phyloP scores from a whole-genome alignment of 2,797 vertebrate species.

The Pseudotriccus pelzelni region DNA sequence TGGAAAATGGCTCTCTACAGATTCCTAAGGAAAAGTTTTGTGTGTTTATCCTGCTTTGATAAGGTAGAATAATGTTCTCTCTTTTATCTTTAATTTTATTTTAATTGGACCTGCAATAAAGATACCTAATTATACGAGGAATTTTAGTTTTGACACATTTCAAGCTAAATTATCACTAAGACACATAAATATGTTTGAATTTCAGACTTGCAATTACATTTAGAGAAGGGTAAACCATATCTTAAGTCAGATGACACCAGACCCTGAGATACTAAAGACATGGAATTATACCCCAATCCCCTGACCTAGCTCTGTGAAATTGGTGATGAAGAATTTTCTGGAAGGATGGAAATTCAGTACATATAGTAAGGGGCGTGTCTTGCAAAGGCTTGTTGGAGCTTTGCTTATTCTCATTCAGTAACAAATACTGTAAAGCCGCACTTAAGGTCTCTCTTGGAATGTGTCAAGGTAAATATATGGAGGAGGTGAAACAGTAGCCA shows the following conservation, averaged over 20 bases:
- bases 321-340: background rate
- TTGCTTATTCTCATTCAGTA: background rate
- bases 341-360: background rate
- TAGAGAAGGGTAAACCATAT: background rate
- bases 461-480: background rate
- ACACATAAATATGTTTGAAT: slow-evolving; percentile 24
- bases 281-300: background rate
- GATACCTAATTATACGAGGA: background rate
- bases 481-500: background rate
- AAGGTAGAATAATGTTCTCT: slow-evolving; percentile 36
- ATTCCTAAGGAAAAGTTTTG: slow-evolving; percentile 17
- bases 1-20: slow-evolving; percentile 1
- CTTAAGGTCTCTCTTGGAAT: background rate
- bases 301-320: background rate
- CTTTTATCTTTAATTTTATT: slow-evolving; percentile 59
- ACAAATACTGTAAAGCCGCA: background rate
- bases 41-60: slow-evolving; percentile 54
- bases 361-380: fast-evolving
- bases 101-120: slow-evolving; percentile 51
- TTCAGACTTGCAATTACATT: slow-evolving; percentile 12
- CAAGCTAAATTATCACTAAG: background rate
- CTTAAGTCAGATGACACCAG: slow-evolving; percentile 2
- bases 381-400: background rate
- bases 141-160: slow-evolving; percentile 39
- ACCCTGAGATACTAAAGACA: background rate